Percentiles rank a stretch among this genome's conserved stretches.
Conservation (phyloP, 2,113 vertebrate species). For the Gadus macrocephalus region DNA sequence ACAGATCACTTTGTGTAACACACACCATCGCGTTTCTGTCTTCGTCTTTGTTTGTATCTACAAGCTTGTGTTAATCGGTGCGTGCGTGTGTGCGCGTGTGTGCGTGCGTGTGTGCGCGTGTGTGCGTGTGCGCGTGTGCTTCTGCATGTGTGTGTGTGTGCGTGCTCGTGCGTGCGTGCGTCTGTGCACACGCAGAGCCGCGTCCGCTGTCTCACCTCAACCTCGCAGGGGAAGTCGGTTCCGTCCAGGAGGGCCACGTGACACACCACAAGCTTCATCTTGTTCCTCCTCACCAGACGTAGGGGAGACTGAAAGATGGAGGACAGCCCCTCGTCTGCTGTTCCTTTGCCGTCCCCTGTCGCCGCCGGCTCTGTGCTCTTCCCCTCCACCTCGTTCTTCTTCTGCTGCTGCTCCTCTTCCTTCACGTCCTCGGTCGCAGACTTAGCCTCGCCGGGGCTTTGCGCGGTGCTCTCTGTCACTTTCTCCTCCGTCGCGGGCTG, state of each 20-base stretch:
- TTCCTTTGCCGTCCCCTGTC: conserved; percentile 58
- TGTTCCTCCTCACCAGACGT: conserved; percentile 80
- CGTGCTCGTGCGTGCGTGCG: neutral
- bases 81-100: neutral
- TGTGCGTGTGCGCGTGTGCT: neutral
- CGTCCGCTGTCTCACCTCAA: conserved; percentile 80
- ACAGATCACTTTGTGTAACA: too few species aligned
- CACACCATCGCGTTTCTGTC: too few species aligned
- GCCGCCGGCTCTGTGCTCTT: conserved; percentile 43
- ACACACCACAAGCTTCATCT: conserved; percentile 85
- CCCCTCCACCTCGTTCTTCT: conserved; percentile 60
- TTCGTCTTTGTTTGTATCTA: too few species aligned
- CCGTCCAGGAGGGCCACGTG: conserved; percentile 87
- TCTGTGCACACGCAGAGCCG: neutral
- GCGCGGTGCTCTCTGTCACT: conserved; percentile 64
- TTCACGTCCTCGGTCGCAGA: conserved; percentile 46
- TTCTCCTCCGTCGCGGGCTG: conserved; percentile 80
- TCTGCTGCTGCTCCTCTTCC: conserved; percentile 68
- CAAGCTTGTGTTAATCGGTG: neutral
- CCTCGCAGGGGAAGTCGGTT: conserved; percentile 82
- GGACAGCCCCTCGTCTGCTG: conserved; percentile 67
- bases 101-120: neutral
- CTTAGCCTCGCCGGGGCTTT: conserved; percentile 60
- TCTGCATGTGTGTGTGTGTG: neutral
- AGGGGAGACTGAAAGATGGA: conserved; percentile 63